Evolutionary conservation across 2,888 invertebrate species (phyloP).

Genomic region (Drosophila cracens): DNA sequence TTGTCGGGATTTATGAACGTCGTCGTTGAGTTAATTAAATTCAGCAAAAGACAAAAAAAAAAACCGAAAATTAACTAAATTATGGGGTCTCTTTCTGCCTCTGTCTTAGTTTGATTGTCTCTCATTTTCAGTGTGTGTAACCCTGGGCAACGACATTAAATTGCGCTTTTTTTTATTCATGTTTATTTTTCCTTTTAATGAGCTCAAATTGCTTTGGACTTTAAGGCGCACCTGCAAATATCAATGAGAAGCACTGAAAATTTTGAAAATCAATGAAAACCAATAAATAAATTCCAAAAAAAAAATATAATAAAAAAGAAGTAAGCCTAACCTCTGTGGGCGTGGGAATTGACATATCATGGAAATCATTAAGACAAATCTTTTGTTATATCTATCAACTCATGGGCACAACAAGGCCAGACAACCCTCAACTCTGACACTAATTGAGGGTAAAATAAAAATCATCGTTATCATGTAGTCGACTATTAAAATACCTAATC

Average conservation of each 20-base stretch:
- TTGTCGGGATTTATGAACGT: constrained; percentile 71
- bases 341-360: constrained; percentile 48
- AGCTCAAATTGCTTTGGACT: constrained; percentile 71
- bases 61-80: constrained; percentile 71
- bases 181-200: constrained; percentile 71
- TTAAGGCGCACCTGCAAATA: constrained; percentile 49
- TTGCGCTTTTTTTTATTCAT: constrained; percentile 48
- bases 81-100: constrained; percentile 43
- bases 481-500: constrained; percentile 13
- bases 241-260: constrained; percentile 11
- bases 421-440: constrained; percentile 46
- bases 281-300: constrained; percentile 1
- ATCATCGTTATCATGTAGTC: neutral
- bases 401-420: constrained; percentile 27
- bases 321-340: constrained; percentile 11
- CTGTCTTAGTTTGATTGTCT: neutral
- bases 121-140: constrained; percentile 36
- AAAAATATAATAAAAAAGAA: neutral
- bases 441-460: constrained; percentile 32
- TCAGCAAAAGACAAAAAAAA: constrained; percentile 34
- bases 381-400: constrained; percentile 30
- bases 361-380: constrained; percentile 38
- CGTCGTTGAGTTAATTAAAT: constrained; percentile 74
- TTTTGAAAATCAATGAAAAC: constrained; percentile 34
- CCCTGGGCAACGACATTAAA: constrained; percentile 69